These are phyloP conservation scores for Electrona antarctica DNA, from an alignment of 2,113 vertebrate genomes.

Conservation along the genomic window DNA sequence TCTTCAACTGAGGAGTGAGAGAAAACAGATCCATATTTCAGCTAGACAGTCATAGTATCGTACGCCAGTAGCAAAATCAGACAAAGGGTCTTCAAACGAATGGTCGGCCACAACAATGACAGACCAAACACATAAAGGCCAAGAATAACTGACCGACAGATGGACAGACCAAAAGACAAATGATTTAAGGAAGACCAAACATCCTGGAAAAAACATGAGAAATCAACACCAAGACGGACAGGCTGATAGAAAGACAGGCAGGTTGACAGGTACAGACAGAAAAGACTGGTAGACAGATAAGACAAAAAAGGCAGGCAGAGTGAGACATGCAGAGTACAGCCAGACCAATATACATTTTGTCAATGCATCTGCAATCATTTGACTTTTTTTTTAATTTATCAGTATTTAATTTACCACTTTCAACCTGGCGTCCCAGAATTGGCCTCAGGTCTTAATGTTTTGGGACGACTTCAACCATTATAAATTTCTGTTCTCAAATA, in stretches of 20 bases:
- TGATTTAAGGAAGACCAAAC: neutral
- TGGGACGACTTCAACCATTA: too few species aligned
- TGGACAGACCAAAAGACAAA: neutral
- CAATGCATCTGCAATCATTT: too few species aligned
- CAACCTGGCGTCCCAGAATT: too few species aligned
- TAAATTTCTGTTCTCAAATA: too few species aligned
- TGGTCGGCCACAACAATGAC: neutral
- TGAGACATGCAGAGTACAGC: too few species aligned
- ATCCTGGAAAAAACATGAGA: neutral
- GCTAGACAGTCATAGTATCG: too few species aligned
- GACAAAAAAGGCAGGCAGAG: neutral
- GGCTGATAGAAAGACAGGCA: neutral
- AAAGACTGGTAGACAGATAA: neutral
- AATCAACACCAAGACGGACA: neutral
- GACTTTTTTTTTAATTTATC: too few species aligned
- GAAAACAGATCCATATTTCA: neutral
- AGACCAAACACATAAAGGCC: neutral
- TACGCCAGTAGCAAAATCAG: too few species aligned
- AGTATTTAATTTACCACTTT: too few species aligned
- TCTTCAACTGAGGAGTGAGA: conserved; percentile 88
- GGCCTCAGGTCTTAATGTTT: too few species aligned
- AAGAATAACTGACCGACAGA: neutral
- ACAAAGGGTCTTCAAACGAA: too few species aligned
- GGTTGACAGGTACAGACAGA: neutral
- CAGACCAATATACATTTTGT: too few species aligned